Base-by-base conservation (phyloP, 23 tunicate genomes). In the Clavelina lepadiformis region DNA sequence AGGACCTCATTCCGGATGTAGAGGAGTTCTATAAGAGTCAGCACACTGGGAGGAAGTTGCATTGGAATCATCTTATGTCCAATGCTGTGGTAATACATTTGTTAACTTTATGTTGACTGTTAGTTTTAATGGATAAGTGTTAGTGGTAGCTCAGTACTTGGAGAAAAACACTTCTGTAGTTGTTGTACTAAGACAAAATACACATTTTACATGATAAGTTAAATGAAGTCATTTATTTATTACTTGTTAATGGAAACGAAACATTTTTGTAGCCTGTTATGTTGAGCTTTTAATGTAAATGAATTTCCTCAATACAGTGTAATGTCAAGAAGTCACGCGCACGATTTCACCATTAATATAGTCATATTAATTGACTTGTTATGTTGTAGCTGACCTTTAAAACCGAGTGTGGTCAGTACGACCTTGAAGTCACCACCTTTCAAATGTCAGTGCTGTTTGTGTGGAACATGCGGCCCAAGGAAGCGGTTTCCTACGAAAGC, bases 61-160 rank as follows among this genome's bases (percentile, higher is more conserved):
- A 68, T 29, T 88, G 87, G 87, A 86, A 88, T 62, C 96, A 80
- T 62, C 67, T 88, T 18, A 67, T 88, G 87, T 88, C 96, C 8
- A 75, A 88, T 45, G 96, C 87, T 28, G 46, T 80, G 19, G 95
- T 86, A 65, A 65, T 85, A 41, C 29, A 19, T 28, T 3, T 52
- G 70, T 44, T 13, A 44, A 55, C 22, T 20, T n/a, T n/a, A n/a
- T n/a, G n/a, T n/a, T n/a, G n/a, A n/a, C n/a, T n/a, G n/a, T n/a
- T n/a, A 13, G 25, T 11, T 19, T 13, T 22, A 55, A 13, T 8
- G 61, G 61, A 55, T 55, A 19, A 55, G 61, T 19, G 25, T 11
- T 19, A 55, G 22, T 13, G 25, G 18, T 13, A n/a, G 61, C n/a
- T n/a, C n/a, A n/a, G n/a, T n/a, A n/a, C n/a, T n/a, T n/a, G n/a